Percentiles rank a stretch among this genome's conserved stretches.
These are phyloP conservation scores for Phragmatobia fuliginosa DNA, from an alignment of 2,888 invertebrate species.

Conservation along the genomic window DNA sequence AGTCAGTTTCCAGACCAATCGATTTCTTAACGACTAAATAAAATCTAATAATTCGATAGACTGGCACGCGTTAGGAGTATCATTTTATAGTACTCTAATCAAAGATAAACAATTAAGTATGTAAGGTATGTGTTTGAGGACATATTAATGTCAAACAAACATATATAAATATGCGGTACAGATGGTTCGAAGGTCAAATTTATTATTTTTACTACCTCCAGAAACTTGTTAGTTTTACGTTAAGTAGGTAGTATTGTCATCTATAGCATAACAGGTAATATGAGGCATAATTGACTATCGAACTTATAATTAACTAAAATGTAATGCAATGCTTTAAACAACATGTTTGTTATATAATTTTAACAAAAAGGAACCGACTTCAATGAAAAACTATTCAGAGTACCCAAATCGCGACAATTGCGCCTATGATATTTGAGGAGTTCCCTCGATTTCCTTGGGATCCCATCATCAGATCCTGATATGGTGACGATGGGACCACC, in stretches of 20 bases:
- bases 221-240: conserved; percentile 5
- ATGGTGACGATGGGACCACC: too few species aligned
- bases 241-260: not conserved
- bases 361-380: too few species aligned
- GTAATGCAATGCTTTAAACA: too few species aligned
- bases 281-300: not conserved
- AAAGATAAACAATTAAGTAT: not conserved
- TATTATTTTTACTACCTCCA: conserved; percentile 8
- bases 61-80: not conserved
- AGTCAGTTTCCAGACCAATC: too few species aligned
- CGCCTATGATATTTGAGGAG: too few species aligned
- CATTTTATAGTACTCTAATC: not conserved
- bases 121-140: conserved; percentile 6
- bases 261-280: not conserved
- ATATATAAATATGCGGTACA: not conserved
- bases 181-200: conserved; percentile 1
- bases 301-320: not conserved
- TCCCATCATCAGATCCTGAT: too few species aligned
- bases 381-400: too few species aligned
- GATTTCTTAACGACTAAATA: not conserved
- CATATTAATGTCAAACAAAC: not conserved
- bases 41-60: not conserved
- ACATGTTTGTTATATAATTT: too few species aligned
- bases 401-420: too few species aligned
- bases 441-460: too few species aligned